A percentile compares a stretch with the other conserved stretches of the same genome.
Evolutionary conservation across 2,113 vertebrate species (phyloP).

Genomic region (Accipiter cooperii): DNA sequence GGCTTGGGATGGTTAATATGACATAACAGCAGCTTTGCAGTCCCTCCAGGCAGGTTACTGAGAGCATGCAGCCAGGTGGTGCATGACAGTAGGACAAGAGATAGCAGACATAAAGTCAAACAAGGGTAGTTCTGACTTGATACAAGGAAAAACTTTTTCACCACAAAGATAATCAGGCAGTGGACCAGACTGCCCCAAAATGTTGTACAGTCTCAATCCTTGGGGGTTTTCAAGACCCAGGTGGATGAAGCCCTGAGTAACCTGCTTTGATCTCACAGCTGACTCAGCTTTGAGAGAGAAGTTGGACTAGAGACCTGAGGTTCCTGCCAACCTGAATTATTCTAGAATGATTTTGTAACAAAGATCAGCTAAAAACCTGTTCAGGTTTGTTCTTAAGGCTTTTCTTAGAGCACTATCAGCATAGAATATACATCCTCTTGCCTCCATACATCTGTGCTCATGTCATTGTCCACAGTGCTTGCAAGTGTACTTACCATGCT

Average conservation of each 20-base stretch:
- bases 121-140: not conserved
- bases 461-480: not conserved
- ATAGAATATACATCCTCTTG: not conserved
- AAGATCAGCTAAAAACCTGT: not conserved
- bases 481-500: not conserved
- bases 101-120: not conserved
- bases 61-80: not conserved
- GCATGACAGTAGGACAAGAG: not conserved
- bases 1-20: not conserved
- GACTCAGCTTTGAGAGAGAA: not conserved
- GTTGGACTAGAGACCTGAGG: not conserved
- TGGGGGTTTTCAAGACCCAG: not conserved
- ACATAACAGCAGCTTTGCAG: not conserved
- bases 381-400: not conserved
- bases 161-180: not conserved
- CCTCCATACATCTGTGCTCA: not conserved
- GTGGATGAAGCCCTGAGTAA: not conserved
- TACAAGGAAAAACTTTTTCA: not conserved
- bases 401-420: not conserved
- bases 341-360: not conserved
- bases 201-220: not conserved
- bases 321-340: not conserved
- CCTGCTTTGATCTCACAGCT: not conserved
- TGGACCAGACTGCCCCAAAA: not conserved
- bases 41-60: not conserved